Base-by-base conservation (phyloP, 2,113 vertebrate species). In the Chloroceryle aenea region DNA sequence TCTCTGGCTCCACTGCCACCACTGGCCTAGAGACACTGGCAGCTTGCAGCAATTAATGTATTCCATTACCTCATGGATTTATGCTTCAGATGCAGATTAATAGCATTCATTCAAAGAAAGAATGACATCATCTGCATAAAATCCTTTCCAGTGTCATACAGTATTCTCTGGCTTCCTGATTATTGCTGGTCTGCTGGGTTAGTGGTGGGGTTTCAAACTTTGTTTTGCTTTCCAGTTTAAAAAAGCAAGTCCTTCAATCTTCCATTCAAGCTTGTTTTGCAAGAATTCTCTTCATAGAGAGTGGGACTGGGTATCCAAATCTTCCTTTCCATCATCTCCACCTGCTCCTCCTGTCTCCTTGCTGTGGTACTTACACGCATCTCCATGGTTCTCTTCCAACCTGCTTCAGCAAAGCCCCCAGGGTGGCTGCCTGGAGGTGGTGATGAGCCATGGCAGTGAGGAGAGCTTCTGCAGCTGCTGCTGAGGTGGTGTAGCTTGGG, bases 121-220 rank as follows among this genome's bases (percentile, higher is more conserved):
- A 93, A 71, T 97, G 68, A 96, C 85, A 96, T 97, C 90, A 95
- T 90, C 87, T 71, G 68, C 90, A 86, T 74, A 84, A 95, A 96
- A 93, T 95, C 90, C 75, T 90, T 94, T 62, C 85, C 75, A 88
- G 47, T 93, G 87, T 94, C 79, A 92, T 84, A 77, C 59, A 80
- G 55, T 63, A 71, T 83, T 80, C 83, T 88, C 66, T 67, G 62
- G 47, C 56, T 95, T 82, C 93, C 81, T 91, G 82, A 93, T 95
- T 92, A 95, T 84, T 86, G 71, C 82, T 93, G 64, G 75, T 93
- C 90, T 79, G 59, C 63, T 74, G 85, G 78, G 34, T 89, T 74
- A 78, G 52, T 6, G 43, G 77, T 25, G 36, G 40, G 52, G 47
- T 61, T 91, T 88, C 82, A 94, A 19, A 66, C 69, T 85, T 45